A percentile compares a stretch with the other conserved stretches of the same genome.
These are phyloP conservation scores for Philopotamus ludificatus DNA, from an alignment of 1,140 invertebrate genomes.

Conservation along the genomic window DNA sequence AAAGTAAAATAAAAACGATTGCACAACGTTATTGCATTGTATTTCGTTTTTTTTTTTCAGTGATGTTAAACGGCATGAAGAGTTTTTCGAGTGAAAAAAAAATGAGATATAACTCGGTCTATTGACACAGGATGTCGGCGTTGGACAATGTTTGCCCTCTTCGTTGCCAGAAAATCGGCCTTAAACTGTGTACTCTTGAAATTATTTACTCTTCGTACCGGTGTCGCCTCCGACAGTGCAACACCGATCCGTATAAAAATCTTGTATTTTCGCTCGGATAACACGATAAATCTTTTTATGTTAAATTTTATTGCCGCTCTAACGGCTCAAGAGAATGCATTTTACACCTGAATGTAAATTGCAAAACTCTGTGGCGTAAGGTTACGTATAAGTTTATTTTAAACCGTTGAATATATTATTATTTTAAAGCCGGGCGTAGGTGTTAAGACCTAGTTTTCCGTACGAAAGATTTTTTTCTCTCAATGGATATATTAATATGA, in stretches of 20 bases:
- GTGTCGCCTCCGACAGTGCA: neutral
- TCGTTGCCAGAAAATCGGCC: slow-evolving; percentile 30
- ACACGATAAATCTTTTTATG: no score
- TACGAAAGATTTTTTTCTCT: no score
- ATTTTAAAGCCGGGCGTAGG: neutral
- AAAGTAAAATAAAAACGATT: neutral
- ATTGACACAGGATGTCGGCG: slow-evolving; percentile 29
- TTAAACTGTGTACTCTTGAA: slow-evolving; percentile 31
- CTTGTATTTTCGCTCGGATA: slow-evolving; percentile 18
- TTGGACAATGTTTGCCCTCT: slow-evolving; percentile 27
- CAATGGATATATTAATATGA: no score
- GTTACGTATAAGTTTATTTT: neutral
- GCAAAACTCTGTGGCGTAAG: neutral
- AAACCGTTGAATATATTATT: no score
- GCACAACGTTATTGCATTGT: neutral
- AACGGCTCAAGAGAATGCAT: neutral
- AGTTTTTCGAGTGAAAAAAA: neutral
- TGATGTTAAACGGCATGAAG: no score
- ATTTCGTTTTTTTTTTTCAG: no score
- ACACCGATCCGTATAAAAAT: neutral
- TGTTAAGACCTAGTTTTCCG: neutral
- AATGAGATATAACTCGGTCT: slow-evolving; percentile 20
- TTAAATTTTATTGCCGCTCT: neutral
- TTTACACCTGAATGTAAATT: neutral
- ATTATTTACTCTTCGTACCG: slow-evolving; percentile 24